Evolutionary conservation across 2,113 vertebrate genomes (phyloP), one percentile per base, ranked within the genome.

Genomic region (Brachyhypopomus gauderio): DNA sequence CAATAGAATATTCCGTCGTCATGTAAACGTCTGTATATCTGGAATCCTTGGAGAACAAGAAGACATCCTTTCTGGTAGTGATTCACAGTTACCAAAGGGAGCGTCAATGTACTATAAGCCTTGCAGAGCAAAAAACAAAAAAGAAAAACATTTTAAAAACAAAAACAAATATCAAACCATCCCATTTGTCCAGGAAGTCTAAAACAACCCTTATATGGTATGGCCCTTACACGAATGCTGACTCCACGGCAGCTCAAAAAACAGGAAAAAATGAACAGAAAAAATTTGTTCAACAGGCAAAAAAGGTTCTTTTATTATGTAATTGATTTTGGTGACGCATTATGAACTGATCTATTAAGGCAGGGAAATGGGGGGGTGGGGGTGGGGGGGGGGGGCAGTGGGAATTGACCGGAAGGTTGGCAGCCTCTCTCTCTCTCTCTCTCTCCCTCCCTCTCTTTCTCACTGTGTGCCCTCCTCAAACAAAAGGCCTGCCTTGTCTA

Each of bases 401-500:
- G 83, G 79, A 85, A 89, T 85, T 75, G 84, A 87, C 81, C 77
- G 81, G 87, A 90, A 87, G 89, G 86, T 87, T 79, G 22, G 76
- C 80, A 85, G 60, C 27, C 84, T 85, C 79, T 78, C 67, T 85
- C 78, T 78, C 59, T 76, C 27, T 79, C 20, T 72, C 30, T 67
- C 82, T 85, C 78, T 77, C 60, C 83, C 80, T 88, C 82, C 82
- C 86, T 86, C 85, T 86, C 84, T 89, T 79, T 83, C 84, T 86
- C 88, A 91, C 88, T 90, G 86, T 89, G 90, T 88, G 89, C 90
- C 91, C 88, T 89, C 89, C 89, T 88, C 90, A 92, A 91, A 92
- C 89, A 91, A 92, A 91, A 91, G 85, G 91, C 85, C 92, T 93
- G 91, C 91, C 90, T 91, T 93, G 91, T 93, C 89, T 92, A 91